Conservation (phyloP, 2,113 vertebrate species). For the Paratilapia polleni region DNA sequence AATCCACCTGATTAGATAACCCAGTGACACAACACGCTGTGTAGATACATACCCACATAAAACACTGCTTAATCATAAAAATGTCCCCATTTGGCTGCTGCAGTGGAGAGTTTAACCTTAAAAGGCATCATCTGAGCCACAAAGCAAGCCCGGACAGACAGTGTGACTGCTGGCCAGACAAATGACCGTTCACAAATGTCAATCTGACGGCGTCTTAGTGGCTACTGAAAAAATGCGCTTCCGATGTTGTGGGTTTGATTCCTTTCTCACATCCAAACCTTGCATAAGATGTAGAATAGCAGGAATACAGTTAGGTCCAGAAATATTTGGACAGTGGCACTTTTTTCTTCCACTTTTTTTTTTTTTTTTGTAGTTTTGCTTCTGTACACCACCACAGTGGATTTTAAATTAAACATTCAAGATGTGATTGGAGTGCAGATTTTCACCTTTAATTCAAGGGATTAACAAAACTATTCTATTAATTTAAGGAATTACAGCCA, state of each 20-base stretch:
- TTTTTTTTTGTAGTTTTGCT: not conserved
- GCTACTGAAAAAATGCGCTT: not conserved
- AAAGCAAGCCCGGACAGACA: constrained; percentile 19
- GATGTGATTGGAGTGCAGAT: not conserved
- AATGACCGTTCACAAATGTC: constrained; percentile 10
- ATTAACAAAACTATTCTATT: too few relatives aligned
- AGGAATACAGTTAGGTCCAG: not conserved
- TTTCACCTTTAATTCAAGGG: not conserved
- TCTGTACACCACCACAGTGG: not conserved
- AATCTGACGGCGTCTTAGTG: not conserved
- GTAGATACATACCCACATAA: not conserved
- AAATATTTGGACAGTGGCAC: not conserved
- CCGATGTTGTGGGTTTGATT: not conserved
- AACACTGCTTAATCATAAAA: not conserved
- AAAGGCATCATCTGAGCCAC: constrained; percentile 44
- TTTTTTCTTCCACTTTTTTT: too few relatives aligned
- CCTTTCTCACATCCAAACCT: not conserved
- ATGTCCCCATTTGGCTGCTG: constrained; percentile 22
- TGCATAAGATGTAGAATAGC: not conserved
- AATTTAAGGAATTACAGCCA: not conserved
- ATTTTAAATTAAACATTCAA: not conserved
- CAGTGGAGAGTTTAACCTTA: constrained; percentile 39
- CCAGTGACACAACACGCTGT: not conserved
- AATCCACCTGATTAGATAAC: not conserved
- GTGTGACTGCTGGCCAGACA: constrained; percentile 20